Evolutionary conservation across 1,140 invertebrate genomes (phyloP).

Genomic region (Pectinophora gossypiella): DNA sequence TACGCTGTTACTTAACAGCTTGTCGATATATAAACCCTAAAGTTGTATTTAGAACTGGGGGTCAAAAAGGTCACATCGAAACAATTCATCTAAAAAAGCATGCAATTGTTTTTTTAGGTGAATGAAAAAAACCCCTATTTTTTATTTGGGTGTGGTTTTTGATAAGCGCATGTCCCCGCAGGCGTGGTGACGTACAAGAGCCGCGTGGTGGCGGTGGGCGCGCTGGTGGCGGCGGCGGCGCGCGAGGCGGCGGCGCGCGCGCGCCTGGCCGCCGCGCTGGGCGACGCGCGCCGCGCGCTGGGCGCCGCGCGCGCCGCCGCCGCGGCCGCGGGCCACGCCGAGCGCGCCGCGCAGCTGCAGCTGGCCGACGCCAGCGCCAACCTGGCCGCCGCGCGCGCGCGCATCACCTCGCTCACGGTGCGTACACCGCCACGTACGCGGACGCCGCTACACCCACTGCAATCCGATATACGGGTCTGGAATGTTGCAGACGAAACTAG

Average conservation of each 20-base stretch:
- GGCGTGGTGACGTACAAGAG: slow-evolving; percentile 53
- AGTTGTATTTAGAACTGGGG: too few species aligned
- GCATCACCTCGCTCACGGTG: slow-evolving; percentile 42
- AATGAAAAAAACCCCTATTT: too few species aligned
- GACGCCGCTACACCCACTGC: too few species aligned
- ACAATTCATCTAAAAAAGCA: too few species aligned
- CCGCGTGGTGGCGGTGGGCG: slow-evolving; percentile 50
- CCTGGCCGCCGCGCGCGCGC: slow-evolving; percentile 37
- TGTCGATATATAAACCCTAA: too few species aligned
- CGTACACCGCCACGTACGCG: background rate
- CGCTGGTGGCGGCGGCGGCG: slow-evolving; percentile 36
- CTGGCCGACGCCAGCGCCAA: slow-evolving; percentile 34
- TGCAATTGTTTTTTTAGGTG: too few species aligned
- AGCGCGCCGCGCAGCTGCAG: slow-evolving; percentile 45
- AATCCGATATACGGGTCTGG: too few species aligned
- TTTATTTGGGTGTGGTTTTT: slow-evolving; percentile 5
- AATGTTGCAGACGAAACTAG: too few species aligned
- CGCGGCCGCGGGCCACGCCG: slow-evolving; percentile 43
- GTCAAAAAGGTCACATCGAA: too few species aligned
- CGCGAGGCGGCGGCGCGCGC: slow-evolving; percentile 29
- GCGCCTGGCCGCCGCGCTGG: slow-evolving; percentile 39
- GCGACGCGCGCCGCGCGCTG: slow-evolving; percentile 23
- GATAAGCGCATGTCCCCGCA: slow-evolving; percentile 6
- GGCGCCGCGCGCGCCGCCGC: slow-evolving; percentile 42
- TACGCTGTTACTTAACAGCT: too few species aligned